A percentile compares a stretch with the other conserved stretches of the same genome.
phyloP scores from a whole-genome alignment of 1,140 invertebrate species.

The Macrostomum lignano region DNA sequence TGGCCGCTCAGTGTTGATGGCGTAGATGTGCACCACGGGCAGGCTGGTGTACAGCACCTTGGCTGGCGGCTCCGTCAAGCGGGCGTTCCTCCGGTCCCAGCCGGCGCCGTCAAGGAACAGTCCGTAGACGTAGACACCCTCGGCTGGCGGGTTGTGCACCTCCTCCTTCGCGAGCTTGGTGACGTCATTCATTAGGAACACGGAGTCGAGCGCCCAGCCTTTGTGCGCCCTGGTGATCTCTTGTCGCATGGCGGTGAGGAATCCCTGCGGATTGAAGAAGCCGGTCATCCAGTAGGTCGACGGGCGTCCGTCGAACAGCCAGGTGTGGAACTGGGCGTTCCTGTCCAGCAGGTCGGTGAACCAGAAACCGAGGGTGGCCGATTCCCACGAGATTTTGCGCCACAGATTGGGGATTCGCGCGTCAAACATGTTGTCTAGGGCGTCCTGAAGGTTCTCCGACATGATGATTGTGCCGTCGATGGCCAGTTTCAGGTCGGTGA shows the following conservation, averaged over 20 bases:
- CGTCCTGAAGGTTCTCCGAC: constrained; percentile 56
- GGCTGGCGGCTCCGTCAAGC: constrained; percentile 21
- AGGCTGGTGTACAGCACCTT: constrained; percentile 23
- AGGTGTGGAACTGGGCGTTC: constrained; percentile 43
- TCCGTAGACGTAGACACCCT: constrained; percentile 20
- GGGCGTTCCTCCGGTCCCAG: constrained; percentile 20
- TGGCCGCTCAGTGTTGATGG: constrained; percentile 43
- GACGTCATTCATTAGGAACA: constrained; percentile 23
- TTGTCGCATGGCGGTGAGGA: constrained; percentile 28
- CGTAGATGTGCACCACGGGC: constrained; percentile 47
- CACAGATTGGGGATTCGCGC: constrained; percentile 63
- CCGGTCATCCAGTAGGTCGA: constrained; percentile 83
- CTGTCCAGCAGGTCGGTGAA: constrained; percentile 67
- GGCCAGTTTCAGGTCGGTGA: constrained; percentile 64
- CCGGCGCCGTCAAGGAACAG: constrained; percentile 24
- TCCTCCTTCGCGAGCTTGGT: constrained; percentile 21
- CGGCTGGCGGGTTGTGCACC: constrained; percentile 31
- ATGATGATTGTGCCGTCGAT: constrained; percentile 89
- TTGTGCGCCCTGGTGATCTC: constrained; percentile 26
- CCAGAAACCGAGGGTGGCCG: constrained; percentile 79
- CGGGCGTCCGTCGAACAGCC: constrained; percentile 48
- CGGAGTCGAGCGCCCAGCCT: constrained; percentile 25
- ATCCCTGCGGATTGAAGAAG: constrained; percentile 67
- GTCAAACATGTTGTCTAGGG: constrained; percentile 78
- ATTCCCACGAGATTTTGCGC: constrained; percentile 77